Evolutionary conservation across 2,888 invertebrate genomes (phyloP).

Genomic region (Drosophila paramelanica): DNA sequence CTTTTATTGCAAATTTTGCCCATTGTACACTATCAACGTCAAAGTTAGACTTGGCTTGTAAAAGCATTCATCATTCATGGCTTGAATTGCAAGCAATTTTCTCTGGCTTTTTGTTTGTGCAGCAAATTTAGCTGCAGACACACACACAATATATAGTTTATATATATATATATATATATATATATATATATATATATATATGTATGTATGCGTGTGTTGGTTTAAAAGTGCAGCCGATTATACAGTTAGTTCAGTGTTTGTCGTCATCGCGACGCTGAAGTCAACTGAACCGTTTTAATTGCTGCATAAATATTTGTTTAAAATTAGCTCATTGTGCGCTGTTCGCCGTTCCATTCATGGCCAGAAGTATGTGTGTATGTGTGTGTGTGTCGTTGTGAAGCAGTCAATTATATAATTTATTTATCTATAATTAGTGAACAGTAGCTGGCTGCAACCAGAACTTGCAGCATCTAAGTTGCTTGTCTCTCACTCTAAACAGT

Average conservation of each 20-base stretch:
- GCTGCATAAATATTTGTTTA: slow-evolving; percentile 78
- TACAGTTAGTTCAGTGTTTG: slow-evolving; percentile 37
- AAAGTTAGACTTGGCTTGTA: slow-evolving; percentile 50
- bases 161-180: slow-evolving; percentile 15
- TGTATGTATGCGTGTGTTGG: slow-evolving; percentile 14
- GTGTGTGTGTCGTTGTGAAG: slow-evolving; percentile 24
- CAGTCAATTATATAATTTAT: slow-evolving; percentile 76
- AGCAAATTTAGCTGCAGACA: slow-evolving; percentile 42
- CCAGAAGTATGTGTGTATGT: not conserved
- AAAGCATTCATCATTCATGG: slow-evolving; percentile 72
- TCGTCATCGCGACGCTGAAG: slow-evolving; percentile 39
- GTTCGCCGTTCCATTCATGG: slow-evolving; percentile 16
- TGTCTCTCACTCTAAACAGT: not conserved
- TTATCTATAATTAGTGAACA: slow-evolving; percentile 72
- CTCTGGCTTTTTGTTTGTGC: slow-evolving; percentile 47
- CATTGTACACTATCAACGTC: slow-evolving; percentile 21
- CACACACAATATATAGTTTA: not conserved
- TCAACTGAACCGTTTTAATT: slow-evolving; percentile 77
- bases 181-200: slow-evolving; percentile 1
- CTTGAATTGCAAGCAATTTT: slow-evolving; percentile 46
- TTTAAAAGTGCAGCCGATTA: slow-evolving; percentile 36
- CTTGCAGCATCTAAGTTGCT: slow-evolving; percentile 4
- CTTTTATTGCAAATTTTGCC: slow-evolving; percentile 9
- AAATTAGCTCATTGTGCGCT: slow-evolving; percentile 77
- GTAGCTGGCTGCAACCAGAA: slow-evolving; percentile 12